Base-by-base conservation (phyloP, 2,113 vertebrate species). In the Cavia aperea region DNA sequence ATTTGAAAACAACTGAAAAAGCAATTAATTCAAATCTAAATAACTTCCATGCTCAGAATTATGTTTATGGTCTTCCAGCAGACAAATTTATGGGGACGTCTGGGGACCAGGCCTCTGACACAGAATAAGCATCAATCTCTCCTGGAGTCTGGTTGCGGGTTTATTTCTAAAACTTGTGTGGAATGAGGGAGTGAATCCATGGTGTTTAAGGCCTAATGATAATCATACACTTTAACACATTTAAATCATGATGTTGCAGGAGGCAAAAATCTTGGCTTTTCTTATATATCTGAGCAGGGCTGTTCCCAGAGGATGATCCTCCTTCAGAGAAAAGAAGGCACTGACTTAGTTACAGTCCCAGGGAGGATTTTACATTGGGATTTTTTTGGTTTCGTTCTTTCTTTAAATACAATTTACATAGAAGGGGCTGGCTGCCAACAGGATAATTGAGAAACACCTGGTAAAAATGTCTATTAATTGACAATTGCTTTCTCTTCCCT, bases 1-100 rank as follows among this genome's bases (percentile, higher is more conserved):
- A 96, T 31, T 51, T 95, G 87, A 96, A 97, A 97, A 96, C 83
- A 97, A 96, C 92, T 85, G 95, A 96, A 97, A 97, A 96, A 90
- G 95, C 93, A 96, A 94, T 96, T 95, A 89, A 96, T 96, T 95
- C 94, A 95, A 96, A 89, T 73, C 94, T 97, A 96, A 97, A 97
- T 81, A 96, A 96, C 77, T 82, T 79, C 84, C 86, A 95, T 89
- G 89, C 77, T 97, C 94, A 96, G 91, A 97, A 97, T 97, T 95
- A 94, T 95, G 96, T 95, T 97, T 97, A 96, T 90, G 95, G 91
- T 94, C 92, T 96, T 90, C 72, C 81, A 83, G 90, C 88, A 88
- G 96, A 96, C 96, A 97, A 94, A 96, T 97, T 96, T 96, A 97
- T 96, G 95, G 97, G 93, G 91, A 95, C 1, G 78, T 85, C 90